Evolutionary conservation across 2,113 vertebrate species (phyloP).

Genomic region (Myotis davidii): DNA sequence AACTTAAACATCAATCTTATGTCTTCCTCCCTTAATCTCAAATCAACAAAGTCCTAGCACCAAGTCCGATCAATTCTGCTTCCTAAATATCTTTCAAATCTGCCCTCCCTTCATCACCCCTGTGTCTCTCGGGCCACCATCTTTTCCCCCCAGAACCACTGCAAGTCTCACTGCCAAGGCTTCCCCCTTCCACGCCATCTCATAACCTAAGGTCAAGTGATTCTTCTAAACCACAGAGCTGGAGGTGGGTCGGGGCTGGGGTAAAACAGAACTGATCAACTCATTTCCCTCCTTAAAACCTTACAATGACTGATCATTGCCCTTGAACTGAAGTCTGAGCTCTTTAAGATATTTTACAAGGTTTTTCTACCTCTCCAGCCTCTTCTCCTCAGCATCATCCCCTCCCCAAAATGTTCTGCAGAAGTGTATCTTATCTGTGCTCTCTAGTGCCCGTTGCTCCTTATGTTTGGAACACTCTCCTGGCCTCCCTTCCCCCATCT

Average conservation of each 20-base stretch:
- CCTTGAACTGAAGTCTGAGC: not conserved
- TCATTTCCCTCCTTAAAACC: not conserved
- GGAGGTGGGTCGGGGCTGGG: no score
- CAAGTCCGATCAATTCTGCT: not conserved
- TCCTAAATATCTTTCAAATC: slow-evolving; percentile 20
- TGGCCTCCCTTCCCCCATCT: not conserved
- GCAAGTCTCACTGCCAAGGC: not conserved
- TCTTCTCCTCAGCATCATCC: not conserved
- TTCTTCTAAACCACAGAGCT: slow-evolving; percentile 24
- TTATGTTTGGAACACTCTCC: not conserved
- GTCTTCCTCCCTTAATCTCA: not conserved
- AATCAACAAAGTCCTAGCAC: not conserved
- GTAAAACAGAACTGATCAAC: slow-evolving; percentile 25
- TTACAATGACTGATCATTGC: not conserved
- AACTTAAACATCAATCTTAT: not conserved
- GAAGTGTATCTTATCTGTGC: not conserved
- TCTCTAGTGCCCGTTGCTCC: not conserved
- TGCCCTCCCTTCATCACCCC: not conserved
- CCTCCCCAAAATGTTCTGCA: not conserved
- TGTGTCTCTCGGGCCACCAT: not conserved
- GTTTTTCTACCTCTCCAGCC: not conserved
- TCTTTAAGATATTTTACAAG: not conserved
- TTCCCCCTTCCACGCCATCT: not conserved
- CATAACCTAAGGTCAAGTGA: not conserved
- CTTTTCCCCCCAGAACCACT: slow-evolving; percentile 19